Evolutionary conservation across 2,888 invertebrate species (phyloP), one percentile per base, ranked within the genome.

Genomic region (Lacanobia wlatinum): DNA sequence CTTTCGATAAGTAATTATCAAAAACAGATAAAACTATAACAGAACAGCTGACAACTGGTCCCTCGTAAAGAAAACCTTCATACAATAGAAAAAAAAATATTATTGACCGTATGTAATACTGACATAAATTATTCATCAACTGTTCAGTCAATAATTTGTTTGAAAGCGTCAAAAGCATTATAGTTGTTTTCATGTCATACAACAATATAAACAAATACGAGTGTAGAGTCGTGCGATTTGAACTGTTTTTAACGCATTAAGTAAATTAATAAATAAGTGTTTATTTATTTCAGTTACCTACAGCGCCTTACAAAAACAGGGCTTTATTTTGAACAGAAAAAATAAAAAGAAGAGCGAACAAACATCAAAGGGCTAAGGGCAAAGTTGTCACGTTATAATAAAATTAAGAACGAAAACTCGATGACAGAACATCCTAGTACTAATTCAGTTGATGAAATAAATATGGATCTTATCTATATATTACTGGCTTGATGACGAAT

Each of bases 301-400:
- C 43, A 43, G 43, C 43, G 12, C 43, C 43, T 43, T 43, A 43
- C 14, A 43, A 43, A 0, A 43, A 14, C 43, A 12, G 14, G 48
- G 1, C 5, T 5, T n/a, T 18, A 5, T 18, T 7, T 34, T 5
- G 5, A 6, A 34, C 34, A 34, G 34, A 7, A 48, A 3, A 18
- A 48, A 16, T 14, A 23, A 23, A 40, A n/a, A 34, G 9, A 34
- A 18, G 10, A 55, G 16, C n/a, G 7, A 56, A 46, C 10, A 14
- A 18, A 28, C 28, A n/a, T 23, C n/a, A 4, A 18, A 28, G 50
- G 28, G 21, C 40, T 52, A 8, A 38, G 6, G 12, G 7, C 16
- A 34, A 76, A 71, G 43, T 43, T 65, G 71, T 76, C 8, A 65
- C 10, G 52, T 23, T 76, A 76, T 52, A 64, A 10, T 21, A 28